A percentile compares a stretch with the other conserved stretches of the same genome.
Evolutionary conservation across 2,113 vertebrate species (phyloP).

Genomic region (Notothenia rossii): DNA sequence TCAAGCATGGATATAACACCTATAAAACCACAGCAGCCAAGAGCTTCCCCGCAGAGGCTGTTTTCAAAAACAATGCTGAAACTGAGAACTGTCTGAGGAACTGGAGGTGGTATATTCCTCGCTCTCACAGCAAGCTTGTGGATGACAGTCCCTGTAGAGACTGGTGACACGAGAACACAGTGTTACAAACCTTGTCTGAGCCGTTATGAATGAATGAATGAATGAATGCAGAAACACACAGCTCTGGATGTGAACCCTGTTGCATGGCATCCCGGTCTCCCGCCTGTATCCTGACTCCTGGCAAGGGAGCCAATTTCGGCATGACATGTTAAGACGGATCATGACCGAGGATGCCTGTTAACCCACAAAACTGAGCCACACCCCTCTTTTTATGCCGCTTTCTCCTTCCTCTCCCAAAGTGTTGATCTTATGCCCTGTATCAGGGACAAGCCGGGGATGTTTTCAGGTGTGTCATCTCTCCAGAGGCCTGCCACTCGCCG

Average conservation of each 20-base stretch:
- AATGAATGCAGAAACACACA: neutral
- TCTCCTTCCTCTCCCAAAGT: neutral
- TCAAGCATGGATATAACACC: slow-evolving; percentile 11
- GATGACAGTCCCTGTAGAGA: slow-evolving; percentile 26
- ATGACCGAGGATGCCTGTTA: slow-evolving; percentile 12
- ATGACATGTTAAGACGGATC: slow-evolving; percentile 7
- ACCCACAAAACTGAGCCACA: slow-evolving; percentile 47
- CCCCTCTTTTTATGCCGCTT: slow-evolving; percentile 45
- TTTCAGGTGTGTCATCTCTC: slow-evolving; percentile 54
- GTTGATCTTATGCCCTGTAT: neutral
- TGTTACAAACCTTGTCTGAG: slow-evolving; percentile 8
- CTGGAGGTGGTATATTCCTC: neutral
- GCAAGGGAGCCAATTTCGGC: slow-evolving; percentile 9
- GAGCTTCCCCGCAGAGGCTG: neutral
- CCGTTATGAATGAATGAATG: neutral
- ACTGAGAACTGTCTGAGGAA: neutral
- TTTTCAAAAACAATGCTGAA: slow-evolving; percentile 17
- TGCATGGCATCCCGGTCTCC: slow-evolving; percentile 31
- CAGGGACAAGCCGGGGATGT: slow-evolving; percentile 11
- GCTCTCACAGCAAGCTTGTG: slow-evolving; percentile 29
- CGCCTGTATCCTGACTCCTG: slow-evolving; percentile 3
- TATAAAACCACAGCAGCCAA: neutral
- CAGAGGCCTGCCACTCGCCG: slow-evolving; percentile 34
- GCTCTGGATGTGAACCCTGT: slow-evolving; percentile 32
- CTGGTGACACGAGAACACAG: slow-evolving; percentile 44